phyloP scores from a whole-genome alignment of 1,140 invertebrate species.

The Prorops nasuta region DNA sequence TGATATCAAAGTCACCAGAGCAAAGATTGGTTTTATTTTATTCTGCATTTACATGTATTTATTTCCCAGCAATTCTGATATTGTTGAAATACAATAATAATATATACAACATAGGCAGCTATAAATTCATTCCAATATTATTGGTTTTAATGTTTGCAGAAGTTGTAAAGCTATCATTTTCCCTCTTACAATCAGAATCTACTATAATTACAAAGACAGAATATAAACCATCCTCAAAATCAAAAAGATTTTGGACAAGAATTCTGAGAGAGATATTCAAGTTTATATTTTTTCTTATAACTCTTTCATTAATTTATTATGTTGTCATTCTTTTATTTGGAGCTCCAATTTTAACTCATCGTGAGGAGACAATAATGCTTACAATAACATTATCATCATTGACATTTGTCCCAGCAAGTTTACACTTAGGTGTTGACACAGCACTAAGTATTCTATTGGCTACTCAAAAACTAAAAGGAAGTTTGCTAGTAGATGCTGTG shows the following conservation, averaged over 20 bases:
- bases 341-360: conserved; percentile 65
- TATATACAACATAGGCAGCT: conserved; percentile 46
- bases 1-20: conserved; percentile 28
- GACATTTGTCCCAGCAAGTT: conserved; percentile 65
- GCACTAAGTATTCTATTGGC: conserved; percentile 59
- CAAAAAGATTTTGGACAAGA: conserved; percentile 33
- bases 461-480: conserved; percentile 50
- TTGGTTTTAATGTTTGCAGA: conserved; percentile 47
- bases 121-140: conserved; percentile 46
- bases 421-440: conserved; percentile 62
- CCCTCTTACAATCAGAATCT: conserved; percentile 33
- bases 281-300: conserved; percentile 28
- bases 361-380: conserved; percentile 73
- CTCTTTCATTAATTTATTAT: conserved; percentile 58
- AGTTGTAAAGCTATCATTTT: conserved; percentile 42
- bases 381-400: conserved; percentile 65
- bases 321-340: conserved; percentile 72
- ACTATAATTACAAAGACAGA: conserved; percentile 27
- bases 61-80: conserved; percentile 46
- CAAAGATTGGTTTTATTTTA: conserved; percentile 45
- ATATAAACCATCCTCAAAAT: conserved; percentile 20
- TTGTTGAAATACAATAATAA: conserved; percentile 45
- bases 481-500: conserved; percentile 60
- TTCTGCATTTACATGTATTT: conserved; percentile 49
- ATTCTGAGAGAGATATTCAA: conserved; percentile 44